These are phyloP conservation scores for Muscina levida DNA, from an alignment of 2,888 invertebrate genomes.

Conservation along the genomic window DNA sequence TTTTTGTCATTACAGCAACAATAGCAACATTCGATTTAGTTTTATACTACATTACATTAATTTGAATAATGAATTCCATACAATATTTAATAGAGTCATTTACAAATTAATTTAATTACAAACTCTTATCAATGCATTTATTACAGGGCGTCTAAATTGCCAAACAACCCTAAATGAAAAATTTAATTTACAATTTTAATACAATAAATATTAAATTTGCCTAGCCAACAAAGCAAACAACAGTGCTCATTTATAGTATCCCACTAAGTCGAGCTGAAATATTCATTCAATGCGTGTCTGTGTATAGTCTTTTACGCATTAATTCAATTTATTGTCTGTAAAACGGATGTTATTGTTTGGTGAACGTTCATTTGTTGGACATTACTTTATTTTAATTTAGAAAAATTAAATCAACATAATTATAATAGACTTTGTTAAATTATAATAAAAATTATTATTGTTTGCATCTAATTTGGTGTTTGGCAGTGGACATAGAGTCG, in stretches of 20 bases:
- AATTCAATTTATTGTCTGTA: background rate
- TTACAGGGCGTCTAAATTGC: slow-evolving; percentile 1
- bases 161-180: slow-evolving; percentile 28
- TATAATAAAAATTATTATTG: slow-evolving; percentile 21
- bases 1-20: too few relatives aligned
- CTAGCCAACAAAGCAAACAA: background rate
- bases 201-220: slow-evolving; percentile 22
- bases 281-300: background rate
- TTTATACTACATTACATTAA: too few relatives aligned
- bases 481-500: background rate
- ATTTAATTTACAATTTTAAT: slow-evolving; percentile 5
- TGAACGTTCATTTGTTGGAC: too few relatives aligned
- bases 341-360: background rate
- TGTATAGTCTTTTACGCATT: background rate
- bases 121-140: background rate
- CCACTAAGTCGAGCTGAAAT: too few relatives aligned
- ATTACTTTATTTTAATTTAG: background rate
- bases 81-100: slow-evolving; percentile 9
- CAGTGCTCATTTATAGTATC: background rate
- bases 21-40: too few relatives aligned
- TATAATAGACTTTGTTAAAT: slow-evolving; percentile 8
- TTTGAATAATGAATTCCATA: too few relatives aligned
- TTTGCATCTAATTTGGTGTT: slow-evolving; percentile 10
- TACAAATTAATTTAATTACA: slow-evolving; percentile 24
- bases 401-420: slow-evolving; percentile 5